Conservation (phyloP, 1,140 invertebrate species). For the Drosophila repleta region DNA sequence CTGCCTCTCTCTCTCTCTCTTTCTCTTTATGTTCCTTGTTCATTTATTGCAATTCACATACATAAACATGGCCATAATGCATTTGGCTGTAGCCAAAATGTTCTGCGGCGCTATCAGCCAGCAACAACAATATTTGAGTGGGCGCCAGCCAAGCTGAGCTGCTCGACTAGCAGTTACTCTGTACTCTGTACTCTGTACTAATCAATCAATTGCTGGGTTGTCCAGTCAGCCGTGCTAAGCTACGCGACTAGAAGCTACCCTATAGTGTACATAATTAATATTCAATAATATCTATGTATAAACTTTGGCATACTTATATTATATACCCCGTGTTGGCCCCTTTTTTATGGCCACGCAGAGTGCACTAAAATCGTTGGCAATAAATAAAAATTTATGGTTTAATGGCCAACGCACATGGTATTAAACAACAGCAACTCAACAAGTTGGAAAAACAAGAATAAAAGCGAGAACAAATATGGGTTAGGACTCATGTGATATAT, state of each 20-base stretch:
- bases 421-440: slow-evolving; percentile 32
- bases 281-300: background rate
- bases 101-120: background rate
- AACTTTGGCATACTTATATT: background rate
- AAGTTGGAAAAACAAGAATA: background rate
- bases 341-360: background rate
- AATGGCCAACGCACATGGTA: slow-evolving; percentile 35
- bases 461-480: slow-evolving; percentile 1
- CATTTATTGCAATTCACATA: slow-evolving; percentile 28
- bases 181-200: too few species aligned
- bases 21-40: background rate
- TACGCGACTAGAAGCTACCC: background rate
- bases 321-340: background rate
- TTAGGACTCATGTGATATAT: slow-evolving; percentile 1
- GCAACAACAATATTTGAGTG: slow-evolving; percentile 11
- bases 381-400: slow-evolving; percentile 51
- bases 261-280: background rate
- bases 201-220: too few species aligned
- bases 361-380: slow-evolving; percentile 20
- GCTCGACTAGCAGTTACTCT: background rate
- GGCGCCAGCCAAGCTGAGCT: background rate
- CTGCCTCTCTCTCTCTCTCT: background rate
- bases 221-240: too few species aligned
- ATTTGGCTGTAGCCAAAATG: slow-evolving; percentile 4
- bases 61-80: slow-evolving; percentile 35